Base-by-base conservation (phyloP, 2,113 vertebrate species). In the Megaptera novaeangliae region DNA sequence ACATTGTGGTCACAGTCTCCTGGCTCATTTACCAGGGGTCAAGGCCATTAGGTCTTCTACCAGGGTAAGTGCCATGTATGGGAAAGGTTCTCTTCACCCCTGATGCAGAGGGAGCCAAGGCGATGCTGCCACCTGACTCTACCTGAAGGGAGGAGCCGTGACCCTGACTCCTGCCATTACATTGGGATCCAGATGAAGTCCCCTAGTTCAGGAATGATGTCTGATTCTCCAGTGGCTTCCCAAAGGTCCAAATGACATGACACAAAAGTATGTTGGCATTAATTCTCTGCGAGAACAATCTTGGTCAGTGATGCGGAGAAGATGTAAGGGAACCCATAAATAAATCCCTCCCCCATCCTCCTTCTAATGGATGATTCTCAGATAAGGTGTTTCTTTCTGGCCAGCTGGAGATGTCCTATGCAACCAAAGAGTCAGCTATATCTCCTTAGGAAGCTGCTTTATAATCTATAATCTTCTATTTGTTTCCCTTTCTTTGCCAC, bases 11-110 rank as follows among this genome's bases (percentile, higher is more conserved):
- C 15, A 34, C 2, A 9, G 13, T 31, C 4, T 34, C 59, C 31
- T 27, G 68, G 14, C 8, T 46, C 9, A 39, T 25, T 44, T 9
- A 12, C 0, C 25, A 64, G 29, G 8, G 1, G 5, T 20, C 63
- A 21, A 68, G 9, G 15, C 3, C 2, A 14, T 27, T 8, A 46
- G 5, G 14, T 78, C n/a, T 41, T 81, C 18, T 3, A 25, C 2
- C 6, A 66, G 10, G 7, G 1, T 55, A 17, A 49, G 11, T 8
- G 1, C 4, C 41, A 27, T 11, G 1, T 8, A 3, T 0, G 5
- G 27, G 4, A 36, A 27, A 25, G 6, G 1, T n/a, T 61, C 10
- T 2, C 34, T 81, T 69, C 8, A 5, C 9, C 27, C 29, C 46
- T 29, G 34, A 31, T 10, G 11, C 31, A 52, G 31, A 61, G 52